Base-by-base conservation (phyloP, 2,113 vertebrate species). In the Apus apus region DNA sequence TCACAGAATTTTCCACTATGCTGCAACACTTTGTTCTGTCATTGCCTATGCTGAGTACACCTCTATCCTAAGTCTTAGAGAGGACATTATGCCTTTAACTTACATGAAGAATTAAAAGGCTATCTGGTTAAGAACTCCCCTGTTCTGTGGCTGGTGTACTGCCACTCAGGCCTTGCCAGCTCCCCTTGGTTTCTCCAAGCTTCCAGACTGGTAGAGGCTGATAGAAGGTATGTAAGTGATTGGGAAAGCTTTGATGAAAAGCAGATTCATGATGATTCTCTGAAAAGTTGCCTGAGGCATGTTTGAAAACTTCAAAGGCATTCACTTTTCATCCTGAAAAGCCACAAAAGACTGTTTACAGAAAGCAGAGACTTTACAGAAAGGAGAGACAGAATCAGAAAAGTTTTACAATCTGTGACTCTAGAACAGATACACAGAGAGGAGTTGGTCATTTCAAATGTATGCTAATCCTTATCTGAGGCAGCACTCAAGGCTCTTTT, bases 221-320 rank as follows among this genome's bases (percentile, higher is more conserved):
- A 40, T 26, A 40, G 45, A 84, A 89, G 25, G 54, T 34, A 58
- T 36, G 11, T 34, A 50, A 20, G 34, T 74, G 29, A 53, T 54
- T 62, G 75, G 29, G 50, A 43, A 82, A n/a, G 22, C n/a, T 62
- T 76, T 80, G 54, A 66, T 74, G 57, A 91, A 91, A 85, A 93
- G 53, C 71, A 89, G 71, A 83, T 85, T 91, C n/a, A 26, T 23
- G 22, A 45, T 57, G 50, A 61, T 68, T 82, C 62, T 80, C 84
- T 61, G 45, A 92, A 89, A 79, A 90, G 70, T 65, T 90, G 66
- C 77, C 81, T 78, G 54, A 15, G 87, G 32, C 30, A 0, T 61
- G 15, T 93, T 89, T 90, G 66, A 54, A 80, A 65, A 73, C 77
- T 94, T 91, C 78, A 94, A 94, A 96, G 75, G 67, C 67, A 40